These are phyloP conservation scores for Aplocera efformata DNA, from an alignment of 2,888 invertebrate genomes.

Conservation along the genomic window DNA sequence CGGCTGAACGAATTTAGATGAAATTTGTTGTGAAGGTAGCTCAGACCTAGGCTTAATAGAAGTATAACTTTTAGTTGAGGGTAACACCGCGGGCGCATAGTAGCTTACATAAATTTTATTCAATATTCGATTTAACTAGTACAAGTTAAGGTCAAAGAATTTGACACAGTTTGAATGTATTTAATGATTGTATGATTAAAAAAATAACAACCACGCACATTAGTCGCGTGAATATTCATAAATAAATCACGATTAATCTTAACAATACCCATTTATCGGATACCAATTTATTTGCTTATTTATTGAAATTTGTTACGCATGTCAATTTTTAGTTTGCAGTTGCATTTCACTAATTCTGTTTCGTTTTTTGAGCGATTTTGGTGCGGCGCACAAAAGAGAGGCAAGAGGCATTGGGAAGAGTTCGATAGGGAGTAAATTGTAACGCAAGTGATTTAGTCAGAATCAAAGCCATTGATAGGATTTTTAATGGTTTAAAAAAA, in stretches of 20 bases:
- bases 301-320: slow-evolving; percentile 75
- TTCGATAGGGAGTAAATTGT: slow-evolving; percentile 41
- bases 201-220: slow-evolving; percentile 48
- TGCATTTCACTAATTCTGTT: slow-evolving; percentile 45
- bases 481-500: slow-evolving; percentile 78
- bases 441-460: slow-evolving; percentile 64
- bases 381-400: slow-evolving; percentile 50
- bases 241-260: slow-evolving; percentile 68
- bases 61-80: too few species aligned
- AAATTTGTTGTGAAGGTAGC: too few species aligned
- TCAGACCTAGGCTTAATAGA: too few species aligned
- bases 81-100: too few species aligned
- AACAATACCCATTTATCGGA: slow-evolving; percentile 72
- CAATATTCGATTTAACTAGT: slow-evolving; percentile 26
- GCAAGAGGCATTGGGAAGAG: too few species aligned
- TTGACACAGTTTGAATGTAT: slow-evolving; percentile 47
- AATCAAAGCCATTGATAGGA: slow-evolving; percentile 70
- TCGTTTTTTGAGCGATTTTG: slow-evolving; percentile 38
- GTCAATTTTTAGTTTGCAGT: slow-evolving; percentile 55
- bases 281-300: slow-evolving; percentile 77
- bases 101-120: slow-evolving; percentile 24
- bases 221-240: slow-evolving; percentile 76
- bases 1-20: too few species aligned
- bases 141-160: slow-evolving; percentile 44
- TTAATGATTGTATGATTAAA: slow-evolving; percentile 45